Conservation (phyloP, 2,888 invertebrate genomes). For the Machimus atricapillus region DNA sequence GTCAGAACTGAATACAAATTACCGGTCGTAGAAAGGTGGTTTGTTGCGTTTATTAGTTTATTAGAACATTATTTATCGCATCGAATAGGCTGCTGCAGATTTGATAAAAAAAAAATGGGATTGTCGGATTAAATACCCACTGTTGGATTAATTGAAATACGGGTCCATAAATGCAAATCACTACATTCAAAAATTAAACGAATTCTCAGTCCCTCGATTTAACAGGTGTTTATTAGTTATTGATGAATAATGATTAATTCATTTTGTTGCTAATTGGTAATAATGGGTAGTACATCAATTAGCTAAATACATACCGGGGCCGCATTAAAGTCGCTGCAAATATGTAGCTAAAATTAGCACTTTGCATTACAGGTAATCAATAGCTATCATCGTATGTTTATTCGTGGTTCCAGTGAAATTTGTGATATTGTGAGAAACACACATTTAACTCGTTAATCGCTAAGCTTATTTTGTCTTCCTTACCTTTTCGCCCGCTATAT, state of each 20-base stretch:
- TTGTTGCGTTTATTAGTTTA: constrained; percentile 5
- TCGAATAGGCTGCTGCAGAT: not conserved
- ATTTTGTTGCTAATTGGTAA: not conserved
- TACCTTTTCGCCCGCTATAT: no score
- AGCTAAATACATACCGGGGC: no score
- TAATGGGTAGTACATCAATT: not conserved
- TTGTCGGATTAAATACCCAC: not conserved
- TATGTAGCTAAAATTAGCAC: no score
- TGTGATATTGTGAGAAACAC: no score
- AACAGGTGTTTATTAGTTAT: not conserved
- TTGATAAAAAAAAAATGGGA: not conserved
- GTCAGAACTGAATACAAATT: not conserved
- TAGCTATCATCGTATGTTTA: no score
- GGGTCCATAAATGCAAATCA: not conserved
- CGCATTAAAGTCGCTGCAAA: no score
- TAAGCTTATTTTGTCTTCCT: no score
- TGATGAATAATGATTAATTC: not conserved
- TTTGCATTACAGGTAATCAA: no score
- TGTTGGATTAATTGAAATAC: not conserved
- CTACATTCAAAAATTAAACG: not conserved
- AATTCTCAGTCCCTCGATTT: not conserved
- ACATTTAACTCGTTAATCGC: no score
- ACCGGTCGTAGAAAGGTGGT: not conserved
- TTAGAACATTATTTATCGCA: constrained; percentile 6
- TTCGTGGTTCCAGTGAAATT: no score